Conservation (phyloP, 2,113 vertebrate genomes). For the Brachyhypopomus gauderio region DNA sequence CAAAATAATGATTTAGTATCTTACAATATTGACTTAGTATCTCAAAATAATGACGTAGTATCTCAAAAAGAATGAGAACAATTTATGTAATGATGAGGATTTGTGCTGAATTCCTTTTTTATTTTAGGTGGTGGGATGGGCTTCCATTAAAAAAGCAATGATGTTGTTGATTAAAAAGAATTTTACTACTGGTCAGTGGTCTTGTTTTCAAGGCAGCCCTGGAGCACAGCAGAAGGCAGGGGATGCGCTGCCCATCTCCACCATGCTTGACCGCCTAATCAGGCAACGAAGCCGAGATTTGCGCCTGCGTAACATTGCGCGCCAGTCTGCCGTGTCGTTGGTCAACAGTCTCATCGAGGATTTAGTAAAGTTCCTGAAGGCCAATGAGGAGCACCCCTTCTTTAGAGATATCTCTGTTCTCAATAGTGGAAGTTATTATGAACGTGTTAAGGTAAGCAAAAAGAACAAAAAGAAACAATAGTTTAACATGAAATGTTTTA, state of each 20-base stretch:
- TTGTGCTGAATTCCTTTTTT: too few relatives aligned
- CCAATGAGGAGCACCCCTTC: slow-evolving; percentile 56
- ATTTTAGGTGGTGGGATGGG: too few relatives aligned
- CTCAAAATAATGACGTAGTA: too few relatives aligned
- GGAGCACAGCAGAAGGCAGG: not conserved
- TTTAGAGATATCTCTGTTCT: slow-evolving; percentile 59
- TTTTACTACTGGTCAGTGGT: not conserved
- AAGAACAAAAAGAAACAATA: too few relatives aligned
- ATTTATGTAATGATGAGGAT: too few relatives aligned
- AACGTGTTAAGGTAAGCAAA: slow-evolving; percentile 67
- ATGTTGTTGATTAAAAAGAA: too few relatives aligned
- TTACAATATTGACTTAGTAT: too few relatives aligned
- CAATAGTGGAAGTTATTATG: slow-evolving; percentile 69
- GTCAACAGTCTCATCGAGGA: slow-evolving; percentile 65
- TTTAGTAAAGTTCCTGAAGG: slow-evolving; percentile 64
- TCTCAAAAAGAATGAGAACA: too few relatives aligned
- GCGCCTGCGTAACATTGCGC: slow-evolving; percentile 52
- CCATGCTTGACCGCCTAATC: slow-evolving; percentile 51
- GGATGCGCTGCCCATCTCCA: slow-evolving; percentile 11
- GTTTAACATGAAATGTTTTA: not conserved
- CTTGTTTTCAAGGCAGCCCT: not conserved
- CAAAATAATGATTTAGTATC: too few relatives aligned
- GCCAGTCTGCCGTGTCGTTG: slow-evolving; percentile 51
- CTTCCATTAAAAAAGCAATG: too few relatives aligned
- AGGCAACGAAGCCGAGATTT: slow-evolving; percentile 49